A percentile compares a stretch with the other conserved stretches of the same genome.
Conservation (phyloP, 2,888 invertebrate species). For the Cryptocephalus primarius region DNA sequence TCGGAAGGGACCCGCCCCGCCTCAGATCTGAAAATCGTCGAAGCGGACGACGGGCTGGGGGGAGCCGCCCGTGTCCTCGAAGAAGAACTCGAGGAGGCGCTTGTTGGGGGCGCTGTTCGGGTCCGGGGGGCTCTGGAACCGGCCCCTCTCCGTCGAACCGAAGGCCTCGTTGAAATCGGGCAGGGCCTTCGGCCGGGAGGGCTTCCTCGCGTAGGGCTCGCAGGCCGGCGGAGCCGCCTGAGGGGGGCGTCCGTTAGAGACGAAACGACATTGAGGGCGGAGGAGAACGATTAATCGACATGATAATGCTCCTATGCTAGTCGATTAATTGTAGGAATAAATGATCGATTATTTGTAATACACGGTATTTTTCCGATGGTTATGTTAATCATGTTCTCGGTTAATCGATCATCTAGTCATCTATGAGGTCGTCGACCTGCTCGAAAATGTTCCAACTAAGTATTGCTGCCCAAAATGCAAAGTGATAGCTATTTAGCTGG, state of each 20-base stretch:
- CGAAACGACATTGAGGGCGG: not conserved
- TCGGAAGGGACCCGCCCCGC: no score
- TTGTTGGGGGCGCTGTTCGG: slow-evolving; percentile 22
- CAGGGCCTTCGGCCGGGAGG: slow-evolving; percentile 40
- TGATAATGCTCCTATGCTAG: no score
- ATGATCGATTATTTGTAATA: no score
- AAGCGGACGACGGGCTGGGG: slow-evolving; percentile 27
- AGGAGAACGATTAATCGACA: no score
- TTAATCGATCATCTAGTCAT: no score
- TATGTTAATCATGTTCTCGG: no score
- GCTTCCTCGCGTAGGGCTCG: slow-evolving; percentile 13
- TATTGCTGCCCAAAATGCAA: no score
- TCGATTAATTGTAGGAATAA: no score
- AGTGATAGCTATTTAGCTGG: no score
- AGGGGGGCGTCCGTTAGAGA: slow-evolving; percentile 1
- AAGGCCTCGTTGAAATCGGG: slow-evolving; percentile 80
- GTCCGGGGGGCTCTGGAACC: slow-evolving; percentile 45
- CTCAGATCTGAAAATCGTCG: slow-evolving; percentile 26
- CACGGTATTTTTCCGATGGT: no score
- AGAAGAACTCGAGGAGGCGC: slow-evolving; percentile 29
- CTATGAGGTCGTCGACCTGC: no score
- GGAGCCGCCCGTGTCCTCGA: slow-evolving; percentile 13
- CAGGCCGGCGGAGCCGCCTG: not conserved
- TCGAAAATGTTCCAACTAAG: no score
- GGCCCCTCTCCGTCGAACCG: slow-evolving; percentile 77